Conservation (phyloP, 2,113 vertebrate species). For the Silurus asotus region DNA sequence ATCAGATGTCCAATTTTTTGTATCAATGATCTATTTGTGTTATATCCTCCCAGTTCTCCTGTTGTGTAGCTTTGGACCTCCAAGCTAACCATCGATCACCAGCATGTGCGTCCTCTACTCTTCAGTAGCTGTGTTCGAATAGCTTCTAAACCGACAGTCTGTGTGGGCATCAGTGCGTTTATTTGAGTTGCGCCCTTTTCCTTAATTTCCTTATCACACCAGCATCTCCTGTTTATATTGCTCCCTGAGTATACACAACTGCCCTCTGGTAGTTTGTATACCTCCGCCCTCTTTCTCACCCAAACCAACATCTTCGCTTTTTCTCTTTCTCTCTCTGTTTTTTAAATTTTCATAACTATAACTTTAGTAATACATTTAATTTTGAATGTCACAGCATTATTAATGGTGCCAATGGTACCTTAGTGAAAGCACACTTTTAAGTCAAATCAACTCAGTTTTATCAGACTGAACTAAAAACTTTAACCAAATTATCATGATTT, state of each 20-base stretch:
- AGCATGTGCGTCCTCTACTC: not conserved
- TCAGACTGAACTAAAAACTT: not conserved
- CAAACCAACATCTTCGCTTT: conserved; percentile 7
- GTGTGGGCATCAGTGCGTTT: conserved; percentile 54
- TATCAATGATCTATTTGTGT: not conserved
- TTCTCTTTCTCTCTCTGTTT: not conserved
- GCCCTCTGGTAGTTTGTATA: conserved; percentile 57
- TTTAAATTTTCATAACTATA: not conserved
- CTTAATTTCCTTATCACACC: conserved; percentile 74
- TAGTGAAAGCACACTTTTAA: not conserved
- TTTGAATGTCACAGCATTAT: not conserved
- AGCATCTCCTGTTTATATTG: conserved; percentile 73
- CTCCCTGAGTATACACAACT: conserved; percentile 63
- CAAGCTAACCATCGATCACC: not conserved
- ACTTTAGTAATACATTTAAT: not conserved
- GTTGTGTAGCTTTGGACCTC: not conserved
- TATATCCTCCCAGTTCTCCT: not conserved
- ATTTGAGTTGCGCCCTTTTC: conserved; percentile 78
- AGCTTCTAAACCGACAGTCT: not conserved
- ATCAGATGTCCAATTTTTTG: not conserved
- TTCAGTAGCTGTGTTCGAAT: conserved; percentile 16
- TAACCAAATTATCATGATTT: not conserved
- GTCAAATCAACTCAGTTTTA: not conserved
- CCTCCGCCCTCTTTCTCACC: conserved; percentile 49
- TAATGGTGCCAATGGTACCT: not conserved